phyloP scores from a whole-genome alignment of 2,797 vertebrate species.

The Perdix hodgsoniae region DNA sequence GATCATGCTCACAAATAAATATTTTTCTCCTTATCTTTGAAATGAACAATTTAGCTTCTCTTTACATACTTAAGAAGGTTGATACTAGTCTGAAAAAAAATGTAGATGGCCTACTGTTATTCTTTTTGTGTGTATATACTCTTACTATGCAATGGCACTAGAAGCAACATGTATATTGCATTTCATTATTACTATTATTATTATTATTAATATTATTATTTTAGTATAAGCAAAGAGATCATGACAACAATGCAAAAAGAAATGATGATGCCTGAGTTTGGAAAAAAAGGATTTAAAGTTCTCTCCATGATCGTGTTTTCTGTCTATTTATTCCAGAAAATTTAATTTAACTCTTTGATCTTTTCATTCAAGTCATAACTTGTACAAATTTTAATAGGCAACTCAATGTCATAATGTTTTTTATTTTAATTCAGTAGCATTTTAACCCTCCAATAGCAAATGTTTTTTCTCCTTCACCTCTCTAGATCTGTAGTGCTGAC shows the following conservation, averaged over 20 bases:
- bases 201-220: not conserved
- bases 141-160: not conserved
- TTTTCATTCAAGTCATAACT: not conserved
- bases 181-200: too few relatives aligned
- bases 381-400: not conserved
- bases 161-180: rapidly evolving
- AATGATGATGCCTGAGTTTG: not conserved
- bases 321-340: not conserved
- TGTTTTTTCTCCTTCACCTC: not conserved
- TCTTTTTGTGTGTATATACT: not conserved
- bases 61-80: not conserved
- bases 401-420: not conserved
- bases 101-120: not conserved
- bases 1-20: not conserved
- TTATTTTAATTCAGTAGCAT: not conserved
- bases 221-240: not conserved
- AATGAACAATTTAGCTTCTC: not conserved
- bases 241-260: not conserved
- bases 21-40: not conserved
- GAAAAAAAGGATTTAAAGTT: not conserved
- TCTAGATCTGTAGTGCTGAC: not conserved
- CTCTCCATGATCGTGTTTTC: not conserved
- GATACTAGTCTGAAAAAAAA: not conserved
- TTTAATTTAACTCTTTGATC: not conserved
- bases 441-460: not conserved